These are phyloP conservation scores for Rattus norvegicus DNA, from an alignment of 2,113 vertebrate species.

Conservation along the genomic window DNA sequence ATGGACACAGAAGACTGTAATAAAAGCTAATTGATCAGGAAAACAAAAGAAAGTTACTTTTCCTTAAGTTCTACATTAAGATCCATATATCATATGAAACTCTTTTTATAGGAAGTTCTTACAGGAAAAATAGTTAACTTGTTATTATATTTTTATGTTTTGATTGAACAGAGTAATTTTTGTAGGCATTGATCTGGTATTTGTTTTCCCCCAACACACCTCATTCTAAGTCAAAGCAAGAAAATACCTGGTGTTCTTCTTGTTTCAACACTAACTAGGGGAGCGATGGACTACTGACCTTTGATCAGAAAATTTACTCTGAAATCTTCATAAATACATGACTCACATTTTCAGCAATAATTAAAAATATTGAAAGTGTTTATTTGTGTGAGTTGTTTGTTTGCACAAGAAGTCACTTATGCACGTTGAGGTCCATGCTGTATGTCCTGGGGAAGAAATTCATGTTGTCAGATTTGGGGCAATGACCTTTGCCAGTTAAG, in stretches of 20 bases:
- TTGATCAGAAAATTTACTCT: background rate
- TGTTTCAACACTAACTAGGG: constrained; percentile 4
- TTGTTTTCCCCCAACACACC: background rate
- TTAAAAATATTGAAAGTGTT: background rate
- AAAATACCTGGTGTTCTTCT: background rate
- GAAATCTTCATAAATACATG: background rate
- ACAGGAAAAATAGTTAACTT: background rate
- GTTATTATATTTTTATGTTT: background rate
- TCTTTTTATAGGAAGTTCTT: background rate
- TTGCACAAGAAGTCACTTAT: background rate
- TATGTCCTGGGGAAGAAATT: background rate
- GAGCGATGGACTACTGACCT: background rate
- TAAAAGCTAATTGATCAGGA: background rate
- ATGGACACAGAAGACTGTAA: background rate
- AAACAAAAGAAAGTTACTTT: background rate
- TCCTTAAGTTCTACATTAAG: background rate
- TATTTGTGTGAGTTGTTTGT: background rate
- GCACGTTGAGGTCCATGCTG: no score
- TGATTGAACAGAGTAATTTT: background rate
- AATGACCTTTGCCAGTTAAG: no score
- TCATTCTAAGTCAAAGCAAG: background rate
- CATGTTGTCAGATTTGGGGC: background rate
- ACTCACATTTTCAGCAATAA: background rate
- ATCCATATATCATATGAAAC: background rate
- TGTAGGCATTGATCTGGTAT: background rate